Evolutionary conservation across 2,113 vertebrate species (phyloP), one percentile per base, ranked within the genome.

Genomic region (Gulo gulo): DNA sequence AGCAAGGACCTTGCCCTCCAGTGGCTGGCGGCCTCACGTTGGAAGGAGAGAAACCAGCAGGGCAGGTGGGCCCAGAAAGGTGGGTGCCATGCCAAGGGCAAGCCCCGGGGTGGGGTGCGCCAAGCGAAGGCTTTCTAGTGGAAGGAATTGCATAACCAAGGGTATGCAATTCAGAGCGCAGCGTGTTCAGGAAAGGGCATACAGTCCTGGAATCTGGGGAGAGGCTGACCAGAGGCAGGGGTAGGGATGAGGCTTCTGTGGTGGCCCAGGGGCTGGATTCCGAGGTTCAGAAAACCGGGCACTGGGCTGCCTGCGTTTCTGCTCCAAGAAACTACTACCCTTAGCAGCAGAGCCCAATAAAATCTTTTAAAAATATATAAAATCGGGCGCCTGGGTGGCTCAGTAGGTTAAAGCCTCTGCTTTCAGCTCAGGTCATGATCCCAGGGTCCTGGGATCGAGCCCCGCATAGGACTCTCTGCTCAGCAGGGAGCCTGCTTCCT

Each of bases 201-300:
- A 1, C 0, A 14, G 78, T 18, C 21, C 8, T 0, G 0, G 12
- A 3, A 7, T 14, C 4, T 5, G 4, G 34, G 39, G 47, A 39
- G 36, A 31, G 12, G 29, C 16, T 15, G 26, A 91, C 74, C 57
- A 29, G 34, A 74, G 24, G 5, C 26, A 1, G 0, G 12, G 10
- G 16, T 7, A 57, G 11, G 24, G 42, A 36, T 10, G 11, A 57
- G 50, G 2, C 4, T 14, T 71, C 8, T 4, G 18, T 34, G 4
- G 69, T 29, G 39, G 16, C 20, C 20, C 63, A 20, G 13, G 6
- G 61, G 16, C 84, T 61, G 4, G n/a, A 11, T 20, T 79, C 61
- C 21, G 31, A 52, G 15, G 78, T 2, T n/a, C 52, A 52, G 16
- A 2, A 2, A 67, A 26, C 39, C 57, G 29, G 10, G 36, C 24